Conservation (phyloP, 2,113 vertebrate species). For the Podocnemis expansa region DNA sequence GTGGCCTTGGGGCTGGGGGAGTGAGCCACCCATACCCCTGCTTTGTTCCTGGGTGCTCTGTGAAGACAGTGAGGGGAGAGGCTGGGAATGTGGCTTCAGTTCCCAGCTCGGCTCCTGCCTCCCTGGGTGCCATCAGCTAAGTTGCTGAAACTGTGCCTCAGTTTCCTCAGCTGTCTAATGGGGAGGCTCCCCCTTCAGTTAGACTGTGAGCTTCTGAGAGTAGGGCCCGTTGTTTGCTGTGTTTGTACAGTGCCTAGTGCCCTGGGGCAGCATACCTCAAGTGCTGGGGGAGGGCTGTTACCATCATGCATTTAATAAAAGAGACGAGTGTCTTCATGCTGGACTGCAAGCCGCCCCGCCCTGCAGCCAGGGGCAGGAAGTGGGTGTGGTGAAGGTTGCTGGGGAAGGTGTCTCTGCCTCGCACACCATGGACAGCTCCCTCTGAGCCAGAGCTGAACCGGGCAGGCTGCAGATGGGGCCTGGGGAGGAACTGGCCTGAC, state of each 20-base stretch:
- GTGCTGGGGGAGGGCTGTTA: no score
- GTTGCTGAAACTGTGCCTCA: neutral
- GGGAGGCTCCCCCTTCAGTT: neutral
- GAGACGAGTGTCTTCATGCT: no score
- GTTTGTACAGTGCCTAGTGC: neutral
- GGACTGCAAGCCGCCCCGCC: neutral
- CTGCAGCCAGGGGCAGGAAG: neutral
- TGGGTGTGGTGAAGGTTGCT: neutral
- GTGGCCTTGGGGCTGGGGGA: no score
- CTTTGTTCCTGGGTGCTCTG: neutral
- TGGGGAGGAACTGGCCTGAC: neutral
- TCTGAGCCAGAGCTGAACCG: neutral
- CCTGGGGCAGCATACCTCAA: neutral
- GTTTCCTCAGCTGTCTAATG: neutral
- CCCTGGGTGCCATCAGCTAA: no score
- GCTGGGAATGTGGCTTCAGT: neutral
- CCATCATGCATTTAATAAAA: neutral
- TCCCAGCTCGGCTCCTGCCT: neutral
- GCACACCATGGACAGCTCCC: constrained; percentile 67
- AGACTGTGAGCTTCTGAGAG: no score
- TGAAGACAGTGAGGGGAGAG: fast-evolving
- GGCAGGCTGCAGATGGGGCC: no score
- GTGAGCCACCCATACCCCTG: neutral
- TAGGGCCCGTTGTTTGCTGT: no score
- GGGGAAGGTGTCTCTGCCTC: neutral